Evolutionary conservation across 92 coral and sea anemone genomes (phyloP).

Genomic region (Pocillopora grandis): DNA sequence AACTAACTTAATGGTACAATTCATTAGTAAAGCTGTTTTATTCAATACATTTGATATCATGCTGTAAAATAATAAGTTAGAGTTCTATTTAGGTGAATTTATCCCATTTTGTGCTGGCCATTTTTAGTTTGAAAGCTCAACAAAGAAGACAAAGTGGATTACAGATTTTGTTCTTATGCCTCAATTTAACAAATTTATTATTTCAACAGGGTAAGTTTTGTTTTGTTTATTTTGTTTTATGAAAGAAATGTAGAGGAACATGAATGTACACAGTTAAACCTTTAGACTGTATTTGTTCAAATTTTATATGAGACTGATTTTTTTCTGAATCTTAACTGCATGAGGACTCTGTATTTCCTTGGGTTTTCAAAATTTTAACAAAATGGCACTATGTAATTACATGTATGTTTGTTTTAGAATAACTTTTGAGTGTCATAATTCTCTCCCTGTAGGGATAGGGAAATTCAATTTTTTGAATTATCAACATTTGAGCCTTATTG

Average conservation of each 20-base stretch:
- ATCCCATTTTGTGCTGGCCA: background rate
- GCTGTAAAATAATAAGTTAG: background rate
- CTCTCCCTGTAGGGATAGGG: constrained; percentile 80
- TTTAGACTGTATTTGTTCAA: no score
- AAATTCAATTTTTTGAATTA: constrained; percentile 96
- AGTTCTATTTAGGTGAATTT: background rate
- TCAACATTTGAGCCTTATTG: constrained; percentile 99
- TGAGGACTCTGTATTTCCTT: no score
- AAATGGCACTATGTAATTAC: no score
- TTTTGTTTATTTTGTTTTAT: no score
- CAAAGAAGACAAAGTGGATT: constrained; percentile 96
- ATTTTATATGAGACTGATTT: no score
- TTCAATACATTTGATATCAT: background rate
- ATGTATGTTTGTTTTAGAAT: background rate
- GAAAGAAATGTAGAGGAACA: no score
- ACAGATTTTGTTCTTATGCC: constrained; percentile 98
- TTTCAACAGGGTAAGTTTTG: constrained; percentile 87
- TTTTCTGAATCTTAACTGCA: no score
- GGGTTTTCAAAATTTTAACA: no score
- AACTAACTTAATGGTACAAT: no score
- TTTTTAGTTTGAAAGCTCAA: constrained; percentile 87
- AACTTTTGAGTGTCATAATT: background rate
- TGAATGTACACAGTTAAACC: no score
- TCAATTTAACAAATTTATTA: constrained; percentile 92
- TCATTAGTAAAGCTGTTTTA: no score